A percentile compares a stretch with the other conserved stretches of the same genome.
phyloP scores from a whole-genome alignment of 2,888 invertebrate species.

The Epicampocera succincta region DNA sequence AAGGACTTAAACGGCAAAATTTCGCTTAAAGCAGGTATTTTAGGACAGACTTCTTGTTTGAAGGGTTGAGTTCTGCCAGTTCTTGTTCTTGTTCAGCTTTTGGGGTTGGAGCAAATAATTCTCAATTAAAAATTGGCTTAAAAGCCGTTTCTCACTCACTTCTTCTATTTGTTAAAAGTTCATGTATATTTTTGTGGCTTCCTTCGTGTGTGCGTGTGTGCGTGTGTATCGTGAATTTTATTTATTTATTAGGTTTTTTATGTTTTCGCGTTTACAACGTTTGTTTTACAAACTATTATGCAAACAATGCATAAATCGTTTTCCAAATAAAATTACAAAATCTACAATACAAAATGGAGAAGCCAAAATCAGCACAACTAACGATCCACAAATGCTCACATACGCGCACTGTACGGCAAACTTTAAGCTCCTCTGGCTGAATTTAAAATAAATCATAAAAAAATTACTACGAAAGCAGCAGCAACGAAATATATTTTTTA shows the following conservation, averaged over 20 bases:
- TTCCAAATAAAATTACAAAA: constrained; percentile 48
- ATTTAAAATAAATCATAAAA: neutral
- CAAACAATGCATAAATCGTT: constrained; percentile 64
- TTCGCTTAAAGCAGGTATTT: neutral
- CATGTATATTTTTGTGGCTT: neutral
- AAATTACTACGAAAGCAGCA: constrained; percentile 26
- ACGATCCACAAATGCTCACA: neutral
- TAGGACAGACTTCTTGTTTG: neutral
- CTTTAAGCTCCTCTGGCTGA: neutral
- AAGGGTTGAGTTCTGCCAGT: too few relatives aligned
- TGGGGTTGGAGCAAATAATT: too few relatives aligned
- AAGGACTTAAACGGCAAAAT: neutral
- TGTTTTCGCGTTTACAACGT: constrained; percentile 54
- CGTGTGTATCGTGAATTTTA: neutral
- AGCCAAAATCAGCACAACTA: constrained; percentile 4
- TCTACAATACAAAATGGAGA: constrained; percentile 1
- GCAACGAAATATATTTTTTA: constrained; percentile 23
- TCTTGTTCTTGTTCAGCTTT: too few relatives aligned
- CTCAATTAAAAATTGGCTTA: neutral
- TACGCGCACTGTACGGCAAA: constrained; percentile 8
- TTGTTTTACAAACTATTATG: constrained; percentile 61
- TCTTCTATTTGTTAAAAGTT: too few relatives aligned
- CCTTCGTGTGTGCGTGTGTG: neutral
- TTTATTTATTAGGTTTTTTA: constrained; percentile 30
- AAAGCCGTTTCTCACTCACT: neutral